These are phyloP conservation scores for Pherbina coryleti DNA, from an alignment of 2,888 invertebrate species.

Conservation along the genomic window DNA sequence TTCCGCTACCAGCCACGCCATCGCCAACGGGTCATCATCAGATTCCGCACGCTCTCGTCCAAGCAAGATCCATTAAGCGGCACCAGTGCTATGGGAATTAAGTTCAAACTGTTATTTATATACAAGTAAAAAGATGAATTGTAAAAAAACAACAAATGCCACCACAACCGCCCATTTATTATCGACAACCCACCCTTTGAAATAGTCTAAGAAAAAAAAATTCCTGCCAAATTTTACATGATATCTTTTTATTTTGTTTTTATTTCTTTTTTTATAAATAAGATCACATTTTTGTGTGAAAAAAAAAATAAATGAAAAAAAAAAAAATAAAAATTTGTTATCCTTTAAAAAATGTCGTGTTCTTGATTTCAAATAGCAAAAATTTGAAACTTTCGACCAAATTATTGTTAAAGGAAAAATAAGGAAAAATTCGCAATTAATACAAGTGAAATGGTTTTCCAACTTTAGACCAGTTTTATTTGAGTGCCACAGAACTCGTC, in stretches of 20 bases:
- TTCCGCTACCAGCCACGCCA: conserved; percentile 68
- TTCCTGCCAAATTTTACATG: neutral
- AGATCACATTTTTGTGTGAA: conserved; percentile 50
- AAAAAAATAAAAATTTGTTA: conserved; percentile 47
- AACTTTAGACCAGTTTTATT: no score
- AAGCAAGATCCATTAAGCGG: conserved; percentile 56
- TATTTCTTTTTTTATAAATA: conserved; percentile 38
- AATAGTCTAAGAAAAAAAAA: neutral
- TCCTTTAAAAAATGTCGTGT: conserved; percentile 47
- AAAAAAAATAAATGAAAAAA: conserved; percentile 42
- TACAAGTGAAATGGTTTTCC: no score
- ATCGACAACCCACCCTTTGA: neutral
- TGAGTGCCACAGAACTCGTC: no score
- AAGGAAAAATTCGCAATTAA: no score
- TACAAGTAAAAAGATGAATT: neutral
- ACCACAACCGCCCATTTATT: neutral
- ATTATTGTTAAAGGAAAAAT: no score
- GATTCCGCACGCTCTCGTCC: conserved; percentile 61
- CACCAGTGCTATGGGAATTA: neutral
- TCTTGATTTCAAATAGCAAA: no score
- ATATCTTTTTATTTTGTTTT: conserved; percentile 24
- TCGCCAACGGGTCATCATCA: conserved; percentile 69
- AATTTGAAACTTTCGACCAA: no score
- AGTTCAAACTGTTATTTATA: neutral
- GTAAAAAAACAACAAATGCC: neutral